phyloP scores from a whole-genome alignment of 2,888 invertebrate genomes.

The Temnothorax ravouxi region DNA sequence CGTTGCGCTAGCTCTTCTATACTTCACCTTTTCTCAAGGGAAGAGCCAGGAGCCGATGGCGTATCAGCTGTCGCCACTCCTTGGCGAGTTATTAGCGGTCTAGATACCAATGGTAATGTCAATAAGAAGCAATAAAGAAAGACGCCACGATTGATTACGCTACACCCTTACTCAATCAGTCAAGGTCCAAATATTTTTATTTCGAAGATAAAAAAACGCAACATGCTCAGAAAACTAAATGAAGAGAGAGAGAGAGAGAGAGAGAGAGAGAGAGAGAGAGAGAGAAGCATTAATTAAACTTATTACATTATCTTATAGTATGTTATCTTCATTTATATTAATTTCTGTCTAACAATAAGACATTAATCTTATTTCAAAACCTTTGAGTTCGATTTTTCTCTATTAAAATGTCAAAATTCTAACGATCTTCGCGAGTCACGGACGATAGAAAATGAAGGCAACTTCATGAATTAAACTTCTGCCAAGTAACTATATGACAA shows the following conservation, averaged over 20 bases:
- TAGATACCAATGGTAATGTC: conserved; percentile 19
- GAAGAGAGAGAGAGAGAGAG: not conserved
- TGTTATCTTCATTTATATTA: conserved; percentile 4
- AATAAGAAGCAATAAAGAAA: conserved; percentile 14
- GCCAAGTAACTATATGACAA: conserved; percentile 4
- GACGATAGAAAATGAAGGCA: not conserved
- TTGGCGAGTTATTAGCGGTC: conserved; percentile 32
- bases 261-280: not conserved
- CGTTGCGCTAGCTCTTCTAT: conserved; percentile 6
- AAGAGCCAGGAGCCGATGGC: not conserved
- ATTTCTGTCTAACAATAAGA: not conserved
- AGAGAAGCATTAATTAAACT: not conserved
- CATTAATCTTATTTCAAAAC: conserved; percentile 8
- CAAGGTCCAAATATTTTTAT: not conserved
- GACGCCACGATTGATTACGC: not conserved
- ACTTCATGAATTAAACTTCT: conserved; percentile 17
- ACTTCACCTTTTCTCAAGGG: conserved; percentile 19
- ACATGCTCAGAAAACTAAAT: not conserved
- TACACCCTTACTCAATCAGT: not conserved
- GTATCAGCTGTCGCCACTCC: conserved; percentile 35
- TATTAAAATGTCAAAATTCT: conserved; percentile 14
- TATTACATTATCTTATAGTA: not conserved
- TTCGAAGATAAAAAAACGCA: not conserved
- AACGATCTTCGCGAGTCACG: not conserved
- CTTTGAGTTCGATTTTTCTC: not conserved